Percentiles rank a stretch among this genome's conserved stretches.
These are phyloP conservation scores for Adrianichthys oophorus DNA, from an alignment of 2,797 vertebrate genomes.

Conservation along the genomic window DNA sequence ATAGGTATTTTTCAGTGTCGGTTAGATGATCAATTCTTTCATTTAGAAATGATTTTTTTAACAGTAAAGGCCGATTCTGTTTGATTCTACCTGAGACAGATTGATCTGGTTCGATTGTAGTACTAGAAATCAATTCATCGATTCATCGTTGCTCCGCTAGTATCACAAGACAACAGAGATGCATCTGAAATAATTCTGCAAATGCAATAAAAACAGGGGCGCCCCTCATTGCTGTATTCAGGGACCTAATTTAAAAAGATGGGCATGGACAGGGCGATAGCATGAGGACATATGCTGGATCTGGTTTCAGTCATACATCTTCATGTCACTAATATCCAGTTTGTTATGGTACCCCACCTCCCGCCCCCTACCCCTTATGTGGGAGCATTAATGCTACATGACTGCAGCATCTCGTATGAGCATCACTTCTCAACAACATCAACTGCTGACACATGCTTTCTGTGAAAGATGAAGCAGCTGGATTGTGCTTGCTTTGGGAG, in stretches of 20 bases:
- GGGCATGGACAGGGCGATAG: slow-evolving; percentile 5
- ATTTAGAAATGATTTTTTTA: too few relatives aligned
- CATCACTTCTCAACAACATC: slow-evolving; percentile 28
- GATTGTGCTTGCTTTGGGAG: slow-evolving; percentile 6
- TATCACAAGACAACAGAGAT: slow-evolving; percentile 3
- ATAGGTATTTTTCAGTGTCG: too few relatives aligned
- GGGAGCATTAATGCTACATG: slow-evolving; percentile 27
- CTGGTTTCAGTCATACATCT: slow-evolving; percentile 44
- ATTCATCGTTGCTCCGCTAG: too few relatives aligned
- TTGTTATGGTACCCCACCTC: slow-evolving; percentile 34
- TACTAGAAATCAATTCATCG: too few relatives aligned
- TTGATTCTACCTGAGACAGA: too few relatives aligned
- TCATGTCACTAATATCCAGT: slow-evolving; percentile 62
- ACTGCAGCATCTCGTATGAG: slow-evolving; percentile 24
- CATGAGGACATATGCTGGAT: slow-evolving; percentile 52
- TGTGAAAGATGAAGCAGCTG: slow-evolving; percentile 37
- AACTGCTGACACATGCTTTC: slow-evolving; percentile 59
- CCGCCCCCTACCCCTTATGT: not conserved
- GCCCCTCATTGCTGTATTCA: too few relatives aligned
- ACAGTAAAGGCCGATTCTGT: too few relatives aligned
- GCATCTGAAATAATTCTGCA: slow-evolving; percentile 15
- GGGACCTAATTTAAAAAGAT: not conserved
- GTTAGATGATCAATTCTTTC: too few relatives aligned
- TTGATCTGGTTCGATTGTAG: too few relatives aligned
- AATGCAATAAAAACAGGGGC: not conserved